phyloP scores from a whole-genome alignment of 2,888 invertebrate species.

The Drosophila pegasa region DNA sequence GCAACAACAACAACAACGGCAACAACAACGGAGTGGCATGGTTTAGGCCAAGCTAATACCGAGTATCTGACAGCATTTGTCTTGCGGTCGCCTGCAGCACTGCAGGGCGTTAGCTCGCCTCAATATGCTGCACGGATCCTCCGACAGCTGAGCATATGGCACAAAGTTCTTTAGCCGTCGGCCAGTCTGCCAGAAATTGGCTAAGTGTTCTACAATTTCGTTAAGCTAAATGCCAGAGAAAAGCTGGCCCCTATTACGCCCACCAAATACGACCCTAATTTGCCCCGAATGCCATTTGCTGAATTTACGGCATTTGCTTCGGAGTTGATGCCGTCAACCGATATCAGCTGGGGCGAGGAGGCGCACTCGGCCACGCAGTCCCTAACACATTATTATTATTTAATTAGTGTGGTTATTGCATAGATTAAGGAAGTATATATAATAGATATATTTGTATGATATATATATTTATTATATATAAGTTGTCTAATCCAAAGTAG shows the following conservation, averaged over 20 bases:
- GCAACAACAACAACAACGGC: conserved; percentile 3
- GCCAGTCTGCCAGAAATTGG: conserved; percentile 14
- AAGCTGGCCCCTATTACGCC: neutral
- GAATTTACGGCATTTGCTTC: neutral
- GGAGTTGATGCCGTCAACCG: neutral
- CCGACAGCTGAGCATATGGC: conserved; percentile 17
- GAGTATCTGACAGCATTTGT: conserved; percentile 32
- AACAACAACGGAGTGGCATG: neutral
- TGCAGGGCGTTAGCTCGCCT: conserved; percentile 2
- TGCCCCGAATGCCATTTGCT: neutral
- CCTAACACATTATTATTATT: neutral
- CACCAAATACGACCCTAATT: neutral
- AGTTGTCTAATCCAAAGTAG: too few species aligned
- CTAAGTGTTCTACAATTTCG: conserved; percentile 17
- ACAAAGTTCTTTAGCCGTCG: conserved; percentile 12
- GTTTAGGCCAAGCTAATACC: conserved; percentile 12
- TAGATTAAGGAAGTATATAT: neutral
- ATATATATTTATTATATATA: too few species aligned
- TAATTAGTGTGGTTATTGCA: neutral
- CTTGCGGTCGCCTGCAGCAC: conserved; percentile 31
- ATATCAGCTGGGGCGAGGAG: neutral
- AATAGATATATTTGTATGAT: too few species aligned
- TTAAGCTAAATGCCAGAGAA: conserved; percentile 11
- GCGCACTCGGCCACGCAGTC: neutral
- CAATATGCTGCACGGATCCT: conserved; percentile 9